phyloP scores from a whole-genome alignment of 2,113 vertebrate species.

The Carassius auratus region DNA sequence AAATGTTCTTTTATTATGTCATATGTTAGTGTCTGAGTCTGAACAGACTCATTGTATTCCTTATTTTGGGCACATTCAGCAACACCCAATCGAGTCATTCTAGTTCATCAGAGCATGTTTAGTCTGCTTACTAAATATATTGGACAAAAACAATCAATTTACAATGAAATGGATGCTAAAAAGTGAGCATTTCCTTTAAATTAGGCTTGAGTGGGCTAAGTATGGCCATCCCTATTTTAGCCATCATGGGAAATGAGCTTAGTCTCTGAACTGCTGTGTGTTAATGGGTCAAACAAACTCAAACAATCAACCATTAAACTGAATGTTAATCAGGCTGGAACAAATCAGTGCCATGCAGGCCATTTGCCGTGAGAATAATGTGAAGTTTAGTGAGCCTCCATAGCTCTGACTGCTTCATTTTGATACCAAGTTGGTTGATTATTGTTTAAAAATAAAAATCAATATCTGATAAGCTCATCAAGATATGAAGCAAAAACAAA shows the following conservation, averaged over 20 bases:
- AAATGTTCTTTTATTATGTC: background rate
- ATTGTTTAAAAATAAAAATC: background rate
- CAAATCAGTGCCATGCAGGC: background rate
- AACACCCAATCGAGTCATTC: background rate
- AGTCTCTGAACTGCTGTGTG: background rate
- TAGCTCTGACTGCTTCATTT: background rate
- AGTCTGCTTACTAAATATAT: background rate
- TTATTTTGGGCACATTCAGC: background rate
- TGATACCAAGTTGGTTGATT: background rate
- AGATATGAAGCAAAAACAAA: conserved; percentile 4
- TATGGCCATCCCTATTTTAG: background rate
- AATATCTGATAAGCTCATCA: background rate
- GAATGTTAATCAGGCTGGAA: conserved; percentile 5
- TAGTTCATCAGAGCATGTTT: background rate
- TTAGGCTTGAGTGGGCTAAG: background rate
- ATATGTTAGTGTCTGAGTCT: background rate
- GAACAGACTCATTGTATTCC: conserved; percentile 1
- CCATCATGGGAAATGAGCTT: background rate
- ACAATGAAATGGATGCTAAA: background rate
- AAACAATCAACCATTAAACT: background rate
- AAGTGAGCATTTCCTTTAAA: background rate
- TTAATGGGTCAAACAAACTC: conserved; percentile 9
- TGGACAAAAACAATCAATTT: background rate
- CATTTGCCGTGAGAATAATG: background rate
- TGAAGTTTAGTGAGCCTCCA: conserved; percentile 25